A percentile compares a stretch with the other conserved stretches of the same genome.
phyloP scores from a whole-genome alignment of 1,140 invertebrate species.

The Mya arenaria region DNA sequence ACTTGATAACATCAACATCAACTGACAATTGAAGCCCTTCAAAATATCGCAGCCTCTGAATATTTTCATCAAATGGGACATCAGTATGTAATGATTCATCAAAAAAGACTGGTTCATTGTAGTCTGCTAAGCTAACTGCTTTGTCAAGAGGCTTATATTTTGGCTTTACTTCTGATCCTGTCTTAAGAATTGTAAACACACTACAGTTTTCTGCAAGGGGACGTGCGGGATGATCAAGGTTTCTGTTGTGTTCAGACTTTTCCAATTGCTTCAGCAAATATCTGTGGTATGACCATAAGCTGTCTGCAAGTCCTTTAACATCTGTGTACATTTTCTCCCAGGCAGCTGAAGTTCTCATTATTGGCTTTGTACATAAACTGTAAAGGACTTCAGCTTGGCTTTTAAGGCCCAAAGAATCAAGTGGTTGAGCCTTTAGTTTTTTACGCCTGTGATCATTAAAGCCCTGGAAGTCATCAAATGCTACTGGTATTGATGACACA shows the following conservation, averaged over 20 bases:
- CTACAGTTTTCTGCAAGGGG: neutral
- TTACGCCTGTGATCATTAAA: constrained; percentile 20
- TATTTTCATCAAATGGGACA: neutral
- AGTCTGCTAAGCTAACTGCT: neutral
- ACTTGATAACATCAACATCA: neutral
- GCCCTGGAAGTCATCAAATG: neutral
- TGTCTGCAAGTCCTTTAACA: neutral
- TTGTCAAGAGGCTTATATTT: neutral
- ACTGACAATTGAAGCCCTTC: neutral
- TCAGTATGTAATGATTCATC: neutral
- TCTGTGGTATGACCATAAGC: neutral
- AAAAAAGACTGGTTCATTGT: constrained; percentile 8
- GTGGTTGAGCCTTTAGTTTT: constrained; percentile 22
- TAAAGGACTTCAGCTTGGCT: neutral
- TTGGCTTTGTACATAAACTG: neutral
- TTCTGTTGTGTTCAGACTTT: neutral
- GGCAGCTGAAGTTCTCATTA: neutral
- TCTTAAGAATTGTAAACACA: neutral
- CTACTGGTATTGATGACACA: neutral
- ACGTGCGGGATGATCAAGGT: neutral
- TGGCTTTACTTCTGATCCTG: neutral
- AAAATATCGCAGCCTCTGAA: neutral
- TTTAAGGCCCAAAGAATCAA: neutral
- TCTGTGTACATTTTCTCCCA: neutral
- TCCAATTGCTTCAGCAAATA: neutral